Conservation (phyloP, 2,888 invertebrate species). For the Deilephila elpenor region DNA sequence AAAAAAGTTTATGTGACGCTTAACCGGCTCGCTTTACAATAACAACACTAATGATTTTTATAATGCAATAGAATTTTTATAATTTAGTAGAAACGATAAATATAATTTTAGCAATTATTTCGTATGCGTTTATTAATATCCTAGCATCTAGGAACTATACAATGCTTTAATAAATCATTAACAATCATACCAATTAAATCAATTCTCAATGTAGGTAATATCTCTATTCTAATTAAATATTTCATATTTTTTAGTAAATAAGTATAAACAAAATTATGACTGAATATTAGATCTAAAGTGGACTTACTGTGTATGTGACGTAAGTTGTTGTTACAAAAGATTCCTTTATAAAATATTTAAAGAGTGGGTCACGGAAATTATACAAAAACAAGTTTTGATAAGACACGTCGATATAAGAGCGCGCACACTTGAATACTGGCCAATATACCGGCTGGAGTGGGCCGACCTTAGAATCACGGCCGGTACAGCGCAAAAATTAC, state of each 20-base stretch:
- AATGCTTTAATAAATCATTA: no score
- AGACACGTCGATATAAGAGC: conserved; percentile 21
- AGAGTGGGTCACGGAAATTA: conserved; percentile 33
- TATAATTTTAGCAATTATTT: no score
- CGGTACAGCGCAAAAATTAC: not conserved
- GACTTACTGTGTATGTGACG: not conserved
- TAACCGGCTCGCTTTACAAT: not conserved
- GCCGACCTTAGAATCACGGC: conserved; percentile 13
- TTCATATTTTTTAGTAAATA: not conserved
- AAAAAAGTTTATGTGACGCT: not conserved
- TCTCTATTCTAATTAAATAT: not conserved
- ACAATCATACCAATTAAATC: no score
- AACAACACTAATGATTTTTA: not conserved
- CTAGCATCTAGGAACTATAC: no score
- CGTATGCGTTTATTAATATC: no score
- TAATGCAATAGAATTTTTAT: no score
- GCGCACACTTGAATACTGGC: conserved; percentile 22
- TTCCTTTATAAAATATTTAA: conserved; percentile 8
- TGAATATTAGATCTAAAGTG: not conserved
- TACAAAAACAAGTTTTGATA: conserved; percentile 21
- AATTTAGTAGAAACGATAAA: no score
- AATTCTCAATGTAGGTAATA: no score
- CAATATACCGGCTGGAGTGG: not conserved
- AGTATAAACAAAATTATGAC: not conserved
- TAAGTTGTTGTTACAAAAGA: not conserved